Evolutionary conservation across 2,797 vertebrate species (phyloP), one percentile per base, ranked within the genome.

Genomic region (Natrix natrix): DNA sequence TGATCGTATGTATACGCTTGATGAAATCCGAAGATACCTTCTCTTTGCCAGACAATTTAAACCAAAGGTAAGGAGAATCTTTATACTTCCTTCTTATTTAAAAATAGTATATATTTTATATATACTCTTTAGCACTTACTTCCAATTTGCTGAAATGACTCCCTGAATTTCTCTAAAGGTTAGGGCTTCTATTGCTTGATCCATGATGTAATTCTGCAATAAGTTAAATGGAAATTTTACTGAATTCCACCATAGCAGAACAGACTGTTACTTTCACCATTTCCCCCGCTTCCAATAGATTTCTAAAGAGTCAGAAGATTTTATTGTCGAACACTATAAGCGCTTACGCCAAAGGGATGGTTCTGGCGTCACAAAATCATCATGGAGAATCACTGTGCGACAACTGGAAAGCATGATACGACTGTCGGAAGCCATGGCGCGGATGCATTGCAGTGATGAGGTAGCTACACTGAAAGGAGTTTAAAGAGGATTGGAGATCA

Each of bases 391-490:
- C 94, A 99, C 99, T 0, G 99, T 99, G 83, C 97, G 99, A 0
- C 99, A 99, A 97, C 96, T 99, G 94, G 99, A 99, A 96, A 99
- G 99, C 97, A 99, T 99, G 99, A 99, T 99, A 95, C 99, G 99
- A 17, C 98, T 99, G 0, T 99, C 99, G 0, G 99, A 99, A 97
- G 98, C 97, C 83, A 99, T 99, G 99, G 99, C 99, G 8, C 98
- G 99, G 14, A 99, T 99, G 99, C 99, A 99, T 97, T 99, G 99
- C 97, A 99, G 99, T 66, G 99, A 99, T n/a, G 99, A 99, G 99
- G 99, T 97, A 95, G 12, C 92, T 10, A 20, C 83, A 2, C 0
- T 2, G 5, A 54, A 55, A 28, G 12, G 32, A 12, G 16, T 43
- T 28, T 48, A 83, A 5, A 24, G 1, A 37, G 74, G 54, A 20